Conservation (phyloP, 1,140 invertebrate genomes). For the Leptoteleia sp. region DNA sequence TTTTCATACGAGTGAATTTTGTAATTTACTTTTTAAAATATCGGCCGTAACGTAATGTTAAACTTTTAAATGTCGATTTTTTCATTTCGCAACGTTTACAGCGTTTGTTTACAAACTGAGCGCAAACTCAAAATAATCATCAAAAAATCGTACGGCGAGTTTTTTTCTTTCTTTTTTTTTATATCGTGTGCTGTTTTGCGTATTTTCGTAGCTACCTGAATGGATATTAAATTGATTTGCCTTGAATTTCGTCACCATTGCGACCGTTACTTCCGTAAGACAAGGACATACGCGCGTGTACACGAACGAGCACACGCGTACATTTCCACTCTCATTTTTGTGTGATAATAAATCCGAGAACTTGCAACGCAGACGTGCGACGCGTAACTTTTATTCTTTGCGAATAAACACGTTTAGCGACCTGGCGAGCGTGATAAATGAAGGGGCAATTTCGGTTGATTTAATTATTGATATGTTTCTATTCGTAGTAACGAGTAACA, state of each 20-base stretch:
- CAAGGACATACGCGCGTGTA: conserved; percentile 38
- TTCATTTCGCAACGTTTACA: too few species aligned
- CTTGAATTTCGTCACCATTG: conserved; percentile 50
- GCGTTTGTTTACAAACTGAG: too few species aligned
- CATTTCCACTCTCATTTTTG: conserved; percentile 47
- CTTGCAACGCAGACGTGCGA: conserved; percentile 11
- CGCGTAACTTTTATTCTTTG: conserved; percentile 40
- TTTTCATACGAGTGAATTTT: too few species aligned
- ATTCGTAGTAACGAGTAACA: conserved; percentile 15
- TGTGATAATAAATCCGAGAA: conserved; percentile 35
- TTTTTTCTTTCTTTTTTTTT: conserved; percentile 15
- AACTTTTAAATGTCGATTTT: too few species aligned
- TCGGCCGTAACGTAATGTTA: too few species aligned
- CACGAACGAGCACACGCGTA: conserved; percentile 8
- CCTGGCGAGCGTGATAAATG: conserved; percentile 30
- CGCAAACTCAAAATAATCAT: too few species aligned
- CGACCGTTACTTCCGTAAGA: conserved; percentile 54
- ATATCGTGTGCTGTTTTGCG: neutral
- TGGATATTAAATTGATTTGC: conserved; percentile 54
- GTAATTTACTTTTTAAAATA: too few species aligned
- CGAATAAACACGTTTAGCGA: conserved; percentile 42
- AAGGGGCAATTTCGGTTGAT: neutral
- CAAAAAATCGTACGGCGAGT: neutral
- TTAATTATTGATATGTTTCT: conserved; percentile 29
- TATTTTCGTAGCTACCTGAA: conserved; percentile 32